Base-by-base conservation (phyloP, 2,888 invertebrate genomes). In the Lamproptera curius region DNA sequence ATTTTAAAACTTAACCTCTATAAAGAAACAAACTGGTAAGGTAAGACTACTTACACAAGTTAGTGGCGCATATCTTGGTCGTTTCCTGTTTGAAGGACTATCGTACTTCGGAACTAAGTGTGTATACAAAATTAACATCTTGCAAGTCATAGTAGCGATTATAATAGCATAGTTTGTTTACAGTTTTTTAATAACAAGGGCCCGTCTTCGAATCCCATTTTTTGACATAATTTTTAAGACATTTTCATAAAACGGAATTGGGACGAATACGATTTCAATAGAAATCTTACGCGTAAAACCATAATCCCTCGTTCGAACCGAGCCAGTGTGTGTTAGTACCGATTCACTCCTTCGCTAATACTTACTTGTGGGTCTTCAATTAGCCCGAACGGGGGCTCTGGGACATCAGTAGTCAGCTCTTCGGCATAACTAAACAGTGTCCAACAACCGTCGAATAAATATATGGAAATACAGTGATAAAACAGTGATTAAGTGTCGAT, bases 341-440 rank as follows among this genome's bases (percentile, higher is more conserved):
- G 55, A 8, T 8, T 4, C 8, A 8, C 5, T 8, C 23, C 57
- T 51, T 65, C 49, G 62, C 73, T 79, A 76, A 82, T 73, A 48
- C 74, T 51, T 16, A 72, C 69, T 81, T 70, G 65, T 63, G 51
- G 52, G 81, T 54, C 72, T 86, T 86, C 84, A 79, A 84, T 85
- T 85, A 85, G 80, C 59, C 57, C 58, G 63, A 68, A 70, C 67
- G 75, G 78, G 73, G 80, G 31, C 13, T n/a, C n/a, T 31, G 31
- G n/a, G 2, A 31, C 31, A 11, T 11, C 31, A n/a, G 31, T 13
- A 11, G n/a, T 2, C n/a, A 2, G 31, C 2, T 9, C 4, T 1
- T 2, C n/a, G 31, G 10, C 15, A 40, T 23, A 23, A 10, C 9
- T 28, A 2, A 2, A 2, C 2, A 28, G n/a, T 10, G 2, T 10